Percentiles rank a stretch among this genome's conserved stretches.
These are phyloP conservation scores for Gymnothorax reevesii DNA, from an alignment of 2,797 vertebrate genomes.

Conservation along the genomic window DNA sequence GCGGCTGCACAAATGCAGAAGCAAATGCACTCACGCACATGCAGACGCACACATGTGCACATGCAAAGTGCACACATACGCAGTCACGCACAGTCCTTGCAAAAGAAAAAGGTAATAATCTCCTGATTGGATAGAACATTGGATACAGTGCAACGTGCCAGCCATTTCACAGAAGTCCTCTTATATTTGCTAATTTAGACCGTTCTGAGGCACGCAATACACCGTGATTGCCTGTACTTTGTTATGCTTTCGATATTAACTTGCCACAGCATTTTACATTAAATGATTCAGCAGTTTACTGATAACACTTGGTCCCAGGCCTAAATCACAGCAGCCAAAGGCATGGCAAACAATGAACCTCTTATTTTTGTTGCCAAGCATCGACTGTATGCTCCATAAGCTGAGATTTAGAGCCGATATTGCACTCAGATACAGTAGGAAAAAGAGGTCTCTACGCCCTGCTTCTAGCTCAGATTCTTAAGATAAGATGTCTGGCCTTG, in stretches of 20 bases:
- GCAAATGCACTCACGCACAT: not conserved
- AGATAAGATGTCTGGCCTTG: slow-evolving; percentile 15
- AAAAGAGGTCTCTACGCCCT: slow-evolving; percentile 10
- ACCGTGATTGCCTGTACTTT: not conserved
- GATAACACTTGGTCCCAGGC: slow-evolving; percentile 65
- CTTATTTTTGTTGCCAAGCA: slow-evolving; percentile 71
- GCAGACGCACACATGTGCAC: not conserved
- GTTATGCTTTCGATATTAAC: slow-evolving; percentile 34
- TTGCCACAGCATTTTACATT: slow-evolving; percentile 54
- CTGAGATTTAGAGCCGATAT: slow-evolving; percentile 65
- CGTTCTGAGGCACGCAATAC: not conserved
- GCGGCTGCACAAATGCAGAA: not conserved
- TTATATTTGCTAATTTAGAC: not conserved
- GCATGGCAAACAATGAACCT: slow-evolving; percentile 64
- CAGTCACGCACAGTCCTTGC: slow-evolving; percentile 3
- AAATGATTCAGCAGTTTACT: slow-evolving; percentile 59
- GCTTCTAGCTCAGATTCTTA: slow-evolving; percentile 1
- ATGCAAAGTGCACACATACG: slow-evolving; percentile 1
- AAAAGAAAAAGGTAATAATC: slow-evolving; percentile 4
- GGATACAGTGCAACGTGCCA: not conserved
- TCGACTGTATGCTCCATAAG: slow-evolving; percentile 52
- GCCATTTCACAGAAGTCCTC: slow-evolving; percentile 6
- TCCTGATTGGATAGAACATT: not conserved
- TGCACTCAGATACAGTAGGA: not conserved
- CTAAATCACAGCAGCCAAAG: slow-evolving; percentile 62